Percentiles rank a stretch among this genome's conserved stretches.
Evolutionary conservation across 2,797 vertebrate genomes (phyloP).

Genomic region (Brachyrhaphis roseni): DNA sequence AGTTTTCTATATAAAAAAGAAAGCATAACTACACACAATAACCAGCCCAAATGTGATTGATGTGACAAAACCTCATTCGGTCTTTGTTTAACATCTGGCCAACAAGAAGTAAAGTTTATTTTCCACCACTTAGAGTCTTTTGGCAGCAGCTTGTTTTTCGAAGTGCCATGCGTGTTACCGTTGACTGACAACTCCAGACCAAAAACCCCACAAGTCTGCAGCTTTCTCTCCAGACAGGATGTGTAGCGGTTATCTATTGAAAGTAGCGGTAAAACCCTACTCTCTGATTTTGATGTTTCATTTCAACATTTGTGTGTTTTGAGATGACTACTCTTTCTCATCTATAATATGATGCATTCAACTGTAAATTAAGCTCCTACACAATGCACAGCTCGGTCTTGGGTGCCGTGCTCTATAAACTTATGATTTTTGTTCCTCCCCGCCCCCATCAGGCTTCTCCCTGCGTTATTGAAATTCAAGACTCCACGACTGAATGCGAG

Average conservation of each 20-base stretch:
- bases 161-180: slow-evolving; percentile 54
- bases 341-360: slow-evolving; percentile 26
- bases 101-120: not conserved
- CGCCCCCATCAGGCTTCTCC: slow-evolving; percentile 62
- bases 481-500: slow-evolving; percentile 70
- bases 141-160: slow-evolving; percentile 45
- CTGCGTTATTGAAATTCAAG: slow-evolving; percentile 76
- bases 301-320: slow-evolving; percentile 72
- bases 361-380: slow-evolving; percentile 43
- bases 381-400: slow-evolving; percentile 4
- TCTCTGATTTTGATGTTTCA: slow-evolving; percentile 74
- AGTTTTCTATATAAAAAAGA: not conserved
- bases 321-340: slow-evolving; percentile 51
- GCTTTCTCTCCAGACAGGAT: slow-evolving; percentile 81
- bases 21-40: not conserved
- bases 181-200: slow-evolving; percentile 69
- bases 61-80: not conserved
- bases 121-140: slow-evolving; percentile 1
- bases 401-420: not conserved
- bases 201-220: slow-evolving; percentile 77
- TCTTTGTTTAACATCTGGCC: not conserved
- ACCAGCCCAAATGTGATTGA: not conserved
- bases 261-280: slow-evolving; percentile 77
- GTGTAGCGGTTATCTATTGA: slow-evolving; percentile 77
- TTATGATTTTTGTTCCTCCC: slow-evolving; percentile 1